A percentile compares a stretch with the other conserved stretches of the same genome.
These are phyloP conservation scores for Neosalanx taihuensis DNA, from an alignment of 2,797 vertebrate genomes.

Conservation along the genomic window DNA sequence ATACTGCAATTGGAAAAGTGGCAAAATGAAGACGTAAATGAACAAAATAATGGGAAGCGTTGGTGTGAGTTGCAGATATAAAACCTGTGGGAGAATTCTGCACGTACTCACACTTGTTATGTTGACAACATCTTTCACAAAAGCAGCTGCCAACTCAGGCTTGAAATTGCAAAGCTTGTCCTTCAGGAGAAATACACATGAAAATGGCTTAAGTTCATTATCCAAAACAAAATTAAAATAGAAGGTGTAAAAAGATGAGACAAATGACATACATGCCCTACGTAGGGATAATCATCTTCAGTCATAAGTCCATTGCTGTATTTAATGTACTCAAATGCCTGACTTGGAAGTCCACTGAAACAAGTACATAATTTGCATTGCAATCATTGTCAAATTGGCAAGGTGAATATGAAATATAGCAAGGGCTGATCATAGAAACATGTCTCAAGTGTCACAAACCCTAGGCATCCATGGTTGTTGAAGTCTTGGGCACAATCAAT, in stretches of 20 bases:
- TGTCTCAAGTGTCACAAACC: slow-evolving; percentile 57
- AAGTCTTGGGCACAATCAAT: slow-evolving; percentile 84
- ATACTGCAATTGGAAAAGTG: slow-evolving; percentile 60
- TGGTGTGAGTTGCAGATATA: too few species aligned
- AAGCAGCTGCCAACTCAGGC: slow-evolving; percentile 69
- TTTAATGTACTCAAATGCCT: slow-evolving; percentile 89
- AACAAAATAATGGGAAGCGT: too few species aligned
- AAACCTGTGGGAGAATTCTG: too few species aligned
- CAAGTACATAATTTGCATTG: neutral
- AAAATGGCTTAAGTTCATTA: neutral
- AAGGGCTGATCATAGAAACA: neutral
- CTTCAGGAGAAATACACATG: slow-evolving; percentile 3
- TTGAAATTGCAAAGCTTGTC: slow-evolving; percentile 70
- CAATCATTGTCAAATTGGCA: neutral
- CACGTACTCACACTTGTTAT: slow-evolving; percentile 74
- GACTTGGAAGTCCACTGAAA: slow-evolving; percentile 85
- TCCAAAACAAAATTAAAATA: neutral
- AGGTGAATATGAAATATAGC: too few species aligned
- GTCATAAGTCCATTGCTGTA: slow-evolving; percentile 85
- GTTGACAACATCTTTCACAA: slow-evolving; percentile 79
- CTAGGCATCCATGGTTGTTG: slow-evolving; percentile 82
- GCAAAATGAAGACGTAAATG: neutral
- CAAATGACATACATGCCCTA: slow-evolving; percentile 64
- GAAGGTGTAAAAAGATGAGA: neutral
- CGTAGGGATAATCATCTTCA: slow-evolving; percentile 82